Evolutionary conservation across 2,888 invertebrate genomes (phyloP).

Genomic region (Drosophila cyrtoloma): DNA sequence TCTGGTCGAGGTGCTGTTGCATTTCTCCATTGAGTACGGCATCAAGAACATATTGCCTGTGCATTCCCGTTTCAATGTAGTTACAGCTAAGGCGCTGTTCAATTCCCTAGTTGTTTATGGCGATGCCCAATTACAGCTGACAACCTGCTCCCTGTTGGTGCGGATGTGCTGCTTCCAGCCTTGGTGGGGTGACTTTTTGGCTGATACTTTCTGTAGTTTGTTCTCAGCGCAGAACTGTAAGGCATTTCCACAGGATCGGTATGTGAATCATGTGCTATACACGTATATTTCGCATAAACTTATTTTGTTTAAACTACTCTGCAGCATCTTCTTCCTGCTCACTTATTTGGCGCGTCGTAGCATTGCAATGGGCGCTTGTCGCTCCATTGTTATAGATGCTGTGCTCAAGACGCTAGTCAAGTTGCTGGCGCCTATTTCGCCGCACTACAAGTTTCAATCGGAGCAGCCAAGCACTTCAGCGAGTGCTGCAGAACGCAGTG

Average conservation of each 20-base stretch:
- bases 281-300: background rate
- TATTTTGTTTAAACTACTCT: slow-evolving; percentile 37
- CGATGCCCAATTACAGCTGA: slow-evolving; percentile 91
- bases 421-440: slow-evolving; percentile 87
- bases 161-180: slow-evolving; percentile 89
- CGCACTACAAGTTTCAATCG: slow-evolving; percentile 80
- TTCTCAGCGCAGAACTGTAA: slow-evolving; percentile 92
- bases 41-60: slow-evolving; percentile 85
- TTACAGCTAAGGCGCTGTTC: slow-evolving; percentile 88
- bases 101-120: slow-evolving; percentile 91
- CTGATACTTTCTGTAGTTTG: slow-evolving; percentile 91
- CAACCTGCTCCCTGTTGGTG: slow-evolving; percentile 92
- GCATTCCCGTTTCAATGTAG: slow-evolving; percentile 84
- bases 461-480: slow-evolving; percentile 70
- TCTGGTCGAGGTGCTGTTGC: slow-evolving; percentile 92
- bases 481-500: slow-evolving; percentile 85
- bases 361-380: slow-evolving; percentile 87
- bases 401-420: slow-evolving; percentile 88
- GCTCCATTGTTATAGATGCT: slow-evolving; percentile 88
- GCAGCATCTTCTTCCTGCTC: slow-evolving; percentile 93
- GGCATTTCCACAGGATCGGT: slow-evolving; percentile 95
- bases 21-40: slow-evolving; percentile 88
- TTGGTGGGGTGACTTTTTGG: slow-evolving; percentile 97
- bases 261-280: slow-evolving; percentile 36
- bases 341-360: slow-evolving; percentile 95